These are phyloP conservation scores for Amia ocellicauda DNA, from an alignment of 2,113 vertebrate species.

Conservation along the genomic window DNA sequence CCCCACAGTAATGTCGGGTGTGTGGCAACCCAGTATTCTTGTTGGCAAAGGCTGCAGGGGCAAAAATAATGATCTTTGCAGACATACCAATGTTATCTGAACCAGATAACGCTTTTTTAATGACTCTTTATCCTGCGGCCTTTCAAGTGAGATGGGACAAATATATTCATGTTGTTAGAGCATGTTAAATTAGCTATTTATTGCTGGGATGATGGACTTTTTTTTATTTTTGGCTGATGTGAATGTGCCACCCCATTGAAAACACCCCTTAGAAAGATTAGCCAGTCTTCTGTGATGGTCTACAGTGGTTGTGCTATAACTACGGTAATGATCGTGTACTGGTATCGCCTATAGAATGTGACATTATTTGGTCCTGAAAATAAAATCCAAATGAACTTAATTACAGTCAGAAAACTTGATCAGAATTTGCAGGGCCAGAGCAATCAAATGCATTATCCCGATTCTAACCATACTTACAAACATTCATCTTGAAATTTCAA, in stretches of 20 bases:
- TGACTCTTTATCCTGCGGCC: conserved; percentile 66
- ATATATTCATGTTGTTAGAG: conserved; percentile 58
- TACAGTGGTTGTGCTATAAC: conserved; percentile 4
- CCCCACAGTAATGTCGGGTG: conserved; percentile 47
- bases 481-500: too few relatives aligned
- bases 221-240: conserved; percentile 52
- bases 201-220: conserved; percentile 51
- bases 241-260: conserved; percentile 34
- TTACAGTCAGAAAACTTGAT: too few relatives aligned
- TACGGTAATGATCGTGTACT: conserved; percentile 26
- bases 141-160: conserved; percentile 56
- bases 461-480: too few relatives aligned
- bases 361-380: conserved; percentile 26
- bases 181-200: conserved; percentile 56
- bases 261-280: conserved; percentile 37
- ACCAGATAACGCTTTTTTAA: conserved; percentile 65
- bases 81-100: conserved; percentile 68
- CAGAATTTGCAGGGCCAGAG: too few relatives aligned
- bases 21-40: conserved; percentile 41
- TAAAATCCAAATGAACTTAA: conserved; percentile 14
- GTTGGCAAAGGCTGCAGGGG: conserved; percentile 64
- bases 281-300: conserved; percentile 27
- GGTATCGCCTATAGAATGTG: conserved; percentile 27
- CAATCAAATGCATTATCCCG: too few relatives aligned
- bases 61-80: conserved; percentile 71